A percentile compares a stretch with the other conserved stretches of the same genome.
Conservation (phyloP, 2,888 invertebrate genomes). For the Rotaria magnacalcarata region DNA sequence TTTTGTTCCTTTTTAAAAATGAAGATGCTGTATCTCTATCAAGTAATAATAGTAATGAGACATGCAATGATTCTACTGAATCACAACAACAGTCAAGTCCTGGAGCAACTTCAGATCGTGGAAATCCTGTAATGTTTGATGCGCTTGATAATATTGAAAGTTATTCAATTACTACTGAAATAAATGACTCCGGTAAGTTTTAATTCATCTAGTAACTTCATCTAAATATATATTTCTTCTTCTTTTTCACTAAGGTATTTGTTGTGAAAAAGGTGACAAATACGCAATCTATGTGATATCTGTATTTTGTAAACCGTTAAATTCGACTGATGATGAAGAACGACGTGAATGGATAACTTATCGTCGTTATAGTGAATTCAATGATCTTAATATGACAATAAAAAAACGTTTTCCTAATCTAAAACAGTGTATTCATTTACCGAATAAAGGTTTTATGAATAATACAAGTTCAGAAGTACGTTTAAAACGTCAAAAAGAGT, state of each 20-base stretch:
- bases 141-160: conserved; percentile 6
- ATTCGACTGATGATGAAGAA: neutral
- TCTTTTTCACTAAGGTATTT: neutral
- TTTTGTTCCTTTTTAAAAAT: neutral
- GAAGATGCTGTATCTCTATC: neutral
- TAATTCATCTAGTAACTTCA: neutral
- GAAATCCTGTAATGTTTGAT: neutral
- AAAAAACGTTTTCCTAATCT: conserved; percentile 64
- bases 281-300: conserved; percentile 35
- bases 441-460: conserved; percentile 19
- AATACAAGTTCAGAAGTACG: neutral
- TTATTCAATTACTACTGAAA: neutral
- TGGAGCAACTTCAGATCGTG: neutral
- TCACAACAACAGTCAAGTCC: neutral
- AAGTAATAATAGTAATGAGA: conserved; percentile 31
- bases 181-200: conserved; percentile 2
- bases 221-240: neutral
- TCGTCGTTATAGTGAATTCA: conserved; percentile 85
- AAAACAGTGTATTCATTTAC: neutral
- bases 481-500: conserved; percentile 15
- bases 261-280: conserved; percentile 3
- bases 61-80: neutral
- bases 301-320: neutral
- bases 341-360: conserved; percentile 75
- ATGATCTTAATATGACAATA: conserved; percentile 77